Evolutionary conservation across 2,113 vertebrate species (phyloP), one percentile per base, ranked within the genome.

Genomic region (Bostrychus sinensis): DNA sequence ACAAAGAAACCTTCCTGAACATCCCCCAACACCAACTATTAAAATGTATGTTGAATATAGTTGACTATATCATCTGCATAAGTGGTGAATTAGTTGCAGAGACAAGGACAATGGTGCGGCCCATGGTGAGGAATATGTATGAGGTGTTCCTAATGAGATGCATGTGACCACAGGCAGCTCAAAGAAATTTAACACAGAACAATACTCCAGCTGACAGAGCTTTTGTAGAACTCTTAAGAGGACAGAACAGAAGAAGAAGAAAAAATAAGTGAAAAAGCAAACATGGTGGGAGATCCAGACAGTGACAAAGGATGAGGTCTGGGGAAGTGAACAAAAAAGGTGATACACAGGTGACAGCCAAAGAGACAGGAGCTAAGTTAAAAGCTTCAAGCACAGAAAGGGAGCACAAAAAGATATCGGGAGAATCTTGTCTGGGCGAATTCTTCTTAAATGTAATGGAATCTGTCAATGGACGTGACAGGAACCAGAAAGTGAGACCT

Each of bases 101-200:
- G 26, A 9, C 25, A 42, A n/a, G 16, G 37, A 62, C n/a, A n/a
- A 45, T 61, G 3, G n/a, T 0, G 0, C 7, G 9, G 28, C 10
- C 53, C 26, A 39, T 50, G 36, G 25, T 8, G 32, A 45, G 20
- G 14, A 72, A 72, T 69, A 66, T 38, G 48, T 16, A 72, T 62
- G 60, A 62, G 19, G 1, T 17, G 13, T 20, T 25, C 30, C 8
- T 46, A 11, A 72, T 50, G 25, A 22, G 5, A 48, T 4, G 51
- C n/a, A 32, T 53, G 30, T 45, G 64, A 36, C 43, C 19, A 45
- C 8, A 41, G 20, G 30, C 10, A 50, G 39, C 19, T 59, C 62
- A 72, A 37, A 34, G 13, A 19, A 65, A 62, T 57, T 57, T 32
- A 28, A 55, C 50, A 45, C 62, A 39, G 16, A 55, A 3, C 26